Conservation (phyloP, 2,797 vertebrate species). For the Masticophis lateralis region DNA sequence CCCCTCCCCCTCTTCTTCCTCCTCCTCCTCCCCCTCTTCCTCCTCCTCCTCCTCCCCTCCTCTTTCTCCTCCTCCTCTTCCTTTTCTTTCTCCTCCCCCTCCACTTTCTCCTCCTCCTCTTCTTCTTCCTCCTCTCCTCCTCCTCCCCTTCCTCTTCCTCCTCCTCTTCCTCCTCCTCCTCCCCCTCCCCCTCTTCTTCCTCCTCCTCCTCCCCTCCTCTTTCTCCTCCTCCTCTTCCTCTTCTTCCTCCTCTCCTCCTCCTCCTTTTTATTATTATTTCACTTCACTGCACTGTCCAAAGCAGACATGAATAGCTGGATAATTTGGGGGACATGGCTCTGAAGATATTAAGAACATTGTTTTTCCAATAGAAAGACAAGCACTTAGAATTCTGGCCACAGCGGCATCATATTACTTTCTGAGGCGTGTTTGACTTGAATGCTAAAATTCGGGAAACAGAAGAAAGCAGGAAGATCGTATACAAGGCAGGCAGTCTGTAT, state of each 20-base stretch:
- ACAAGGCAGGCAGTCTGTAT: constrained; percentile 2
- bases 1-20: rapidly evolving
- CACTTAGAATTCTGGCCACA: constrained; percentile 40
- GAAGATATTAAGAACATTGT: constrained; percentile 18
- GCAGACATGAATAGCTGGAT: constrained; percentile 12
- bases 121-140: no score
- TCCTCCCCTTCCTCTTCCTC: no score
- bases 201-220: no score
- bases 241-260: background rate
- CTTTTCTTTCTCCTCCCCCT: no score
- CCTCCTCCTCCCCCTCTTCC: no score
- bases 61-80: no score
- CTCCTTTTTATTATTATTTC: background rate
- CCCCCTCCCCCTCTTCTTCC: no score
- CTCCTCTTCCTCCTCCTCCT: background rate
- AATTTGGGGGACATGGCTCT: constrained; percentile 27
- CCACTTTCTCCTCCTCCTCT: no score
- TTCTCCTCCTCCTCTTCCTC: no score
- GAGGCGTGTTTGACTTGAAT: constrained; percentile 39
- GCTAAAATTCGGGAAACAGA: background rate
- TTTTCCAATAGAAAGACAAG: background rate
- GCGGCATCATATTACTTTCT: background rate
- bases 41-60: background rate
- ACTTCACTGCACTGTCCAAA: background rate
- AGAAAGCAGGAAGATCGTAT: background rate